Conservation (phyloP, 2,797 vertebrate species). For the Parambassis ranga region DNA sequence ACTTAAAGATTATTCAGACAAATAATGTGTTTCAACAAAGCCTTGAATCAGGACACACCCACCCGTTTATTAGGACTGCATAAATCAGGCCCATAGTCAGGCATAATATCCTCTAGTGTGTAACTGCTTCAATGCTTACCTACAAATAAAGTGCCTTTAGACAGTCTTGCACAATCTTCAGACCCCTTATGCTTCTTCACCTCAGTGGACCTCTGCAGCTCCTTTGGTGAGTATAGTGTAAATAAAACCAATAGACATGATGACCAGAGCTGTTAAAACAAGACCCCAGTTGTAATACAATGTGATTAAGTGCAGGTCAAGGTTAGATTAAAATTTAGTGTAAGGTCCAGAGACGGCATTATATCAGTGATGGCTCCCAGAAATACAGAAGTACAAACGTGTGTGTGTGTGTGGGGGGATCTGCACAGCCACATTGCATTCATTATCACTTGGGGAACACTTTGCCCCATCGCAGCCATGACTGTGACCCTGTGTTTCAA, state of each 20-base stretch:
- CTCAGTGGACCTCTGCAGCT: background rate
- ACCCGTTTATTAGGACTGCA: too few relatives aligned
- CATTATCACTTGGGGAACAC: slow-evolving; percentile 67
- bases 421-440: slow-evolving; percentile 48
- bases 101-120: too few relatives aligned
- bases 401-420: slow-evolving; percentile 1
- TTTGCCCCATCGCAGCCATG: slow-evolving; percentile 47
- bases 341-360: background rate
- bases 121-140: too few relatives aligned
- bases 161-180: too few relatives aligned
- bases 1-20: too few relatives aligned
- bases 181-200: too few relatives aligned
- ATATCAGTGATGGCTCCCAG: background rate
- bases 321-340: background rate
- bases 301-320: background rate
- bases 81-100: too few relatives aligned
- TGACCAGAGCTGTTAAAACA: background rate
- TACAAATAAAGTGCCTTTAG: too few relatives aligned
- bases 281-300: background rate
- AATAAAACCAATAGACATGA: background rate
- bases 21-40: too few relatives aligned
- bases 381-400: background rate
- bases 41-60: too few relatives aligned
- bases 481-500: slow-evolving; percentile 53
- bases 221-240: background rate